Base-by-base conservation (phyloP, 2,797 vertebrate genomes). In the Platalea minor region DNA sequence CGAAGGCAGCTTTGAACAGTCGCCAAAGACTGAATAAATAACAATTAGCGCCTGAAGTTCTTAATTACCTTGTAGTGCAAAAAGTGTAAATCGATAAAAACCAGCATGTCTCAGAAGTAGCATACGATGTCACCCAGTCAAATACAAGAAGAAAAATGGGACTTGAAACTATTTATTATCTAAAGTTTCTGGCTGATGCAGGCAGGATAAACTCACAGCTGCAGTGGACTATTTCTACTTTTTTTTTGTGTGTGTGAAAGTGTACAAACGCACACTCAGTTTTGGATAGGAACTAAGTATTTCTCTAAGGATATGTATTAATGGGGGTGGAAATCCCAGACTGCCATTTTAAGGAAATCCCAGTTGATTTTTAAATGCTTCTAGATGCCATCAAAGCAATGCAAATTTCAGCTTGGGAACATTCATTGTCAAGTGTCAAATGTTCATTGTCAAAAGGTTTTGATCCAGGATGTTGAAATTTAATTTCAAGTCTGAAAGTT, bases 51-150 rank as follows among this genome's bases (percentile, higher is more conserved):
- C 50, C 84, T 68, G 31, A 82, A 87, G 41, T 41, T 79, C 75
- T 75, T 89, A 72, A 95, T 85, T 88, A 68, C 81, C 53, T 91
- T 67, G 13, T 26, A 77, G 39, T n/a, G 57, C 48, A 87, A 51
- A 79, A 85, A 67, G 46, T 7, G 29, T 64, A 69, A 89, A 76
- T 69, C 3, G 0, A 61, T 92, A 77, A 88, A 85, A 83, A 50
- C 0, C 0, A 2, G 31, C 73, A 43, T 3, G 0, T 24, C 63
- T 79, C 60, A 79, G 77, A 60, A 70, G 64, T 10, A 70, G 33
- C 0, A 0, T 17, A 37, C 35, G 65, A 73, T 77, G 68, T 82
- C 80, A 85, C 4, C 3, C 53, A n/a, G 31, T 25, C 67, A 77
- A 85, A 95, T 56, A 75, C 57, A 81, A 56, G 54, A 88, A 88